Percentiles rank a stretch among this genome's conserved stretches.
Conservation (phyloP, 2,797 vertebrate genomes). For the Momotus momota region DNA sequence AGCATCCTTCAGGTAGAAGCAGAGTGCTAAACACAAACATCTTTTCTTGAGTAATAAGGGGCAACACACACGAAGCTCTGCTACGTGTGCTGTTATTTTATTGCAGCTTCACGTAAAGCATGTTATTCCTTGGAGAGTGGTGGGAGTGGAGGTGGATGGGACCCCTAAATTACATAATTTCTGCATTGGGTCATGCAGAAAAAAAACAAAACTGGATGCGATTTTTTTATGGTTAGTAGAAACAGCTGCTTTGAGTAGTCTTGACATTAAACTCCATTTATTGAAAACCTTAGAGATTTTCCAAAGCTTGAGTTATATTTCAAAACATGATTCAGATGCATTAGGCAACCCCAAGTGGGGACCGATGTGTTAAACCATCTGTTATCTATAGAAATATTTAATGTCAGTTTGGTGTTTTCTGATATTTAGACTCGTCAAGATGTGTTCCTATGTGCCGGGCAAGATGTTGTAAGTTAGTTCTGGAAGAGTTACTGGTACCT, state of each 20-base stretch:
- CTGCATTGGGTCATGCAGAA: conserved; percentile 45
- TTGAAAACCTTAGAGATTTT: conserved; percentile 60
- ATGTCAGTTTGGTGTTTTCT: conserved; percentile 48
- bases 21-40: neutral
- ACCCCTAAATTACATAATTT: conserved; percentile 47
- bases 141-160: neutral
- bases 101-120: neutral
- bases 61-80: neutral
- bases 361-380: conserved; percentile 62
- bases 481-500: conserved; percentile 9
- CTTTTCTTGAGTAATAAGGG: neutral
- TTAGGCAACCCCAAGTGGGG: conserved; percentile 46
- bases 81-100: neutral
- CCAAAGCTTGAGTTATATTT: conserved; percentile 54
- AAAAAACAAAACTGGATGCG: neutral
- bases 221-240: conserved; percentile 46
- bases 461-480: neutral
- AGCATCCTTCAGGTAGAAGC: neutral
- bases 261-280: conserved; percentile 63
- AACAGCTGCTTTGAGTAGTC: conserved; percentile 70
- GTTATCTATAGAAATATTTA: conserved; percentile 61
- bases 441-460: neutral
- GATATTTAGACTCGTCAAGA: conserved; percentile 25
- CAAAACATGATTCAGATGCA: conserved; percentile 45
- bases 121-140: neutral